phyloP scores from a whole-genome alignment of 2,888 invertebrate genomes.

The Pachydiplax longipennis region DNA sequence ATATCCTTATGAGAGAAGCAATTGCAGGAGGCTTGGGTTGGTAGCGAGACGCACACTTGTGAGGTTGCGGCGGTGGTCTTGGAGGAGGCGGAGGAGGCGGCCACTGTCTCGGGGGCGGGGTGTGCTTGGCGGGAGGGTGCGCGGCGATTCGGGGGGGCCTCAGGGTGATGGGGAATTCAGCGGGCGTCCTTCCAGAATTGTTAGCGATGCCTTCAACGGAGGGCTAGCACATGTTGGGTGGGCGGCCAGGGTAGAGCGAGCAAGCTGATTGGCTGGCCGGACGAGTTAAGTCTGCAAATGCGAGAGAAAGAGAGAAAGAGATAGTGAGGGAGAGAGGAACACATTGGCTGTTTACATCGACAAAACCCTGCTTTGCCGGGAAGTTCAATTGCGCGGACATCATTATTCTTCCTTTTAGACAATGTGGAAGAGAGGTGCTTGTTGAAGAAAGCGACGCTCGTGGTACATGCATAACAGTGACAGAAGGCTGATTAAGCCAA shows the following conservation, averaged over 20 bases:
- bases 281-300: conserved; percentile 56
- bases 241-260: conserved; percentile 58
- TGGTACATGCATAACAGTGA: background rate
- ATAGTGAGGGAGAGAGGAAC: conserved; percentile 47
- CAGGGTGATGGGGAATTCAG: conserved; percentile 53
- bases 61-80: conserved; percentile 40
- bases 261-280: conserved; percentile 58
- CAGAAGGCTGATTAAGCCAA: background rate
- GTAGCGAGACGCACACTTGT: conserved; percentile 17
- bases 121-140: conserved; percentile 49
- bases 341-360: conserved; percentile 45
- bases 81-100: conserved; percentile 35
- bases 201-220: conserved; percentile 46
- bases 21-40: background rate
- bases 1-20: background rate
- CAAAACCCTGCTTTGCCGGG: background rate
- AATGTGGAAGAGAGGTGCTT: background rate
- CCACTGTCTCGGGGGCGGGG: conserved; percentile 24
- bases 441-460: background rate
- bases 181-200: conserved; percentile 49
- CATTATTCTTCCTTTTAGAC: background rate
- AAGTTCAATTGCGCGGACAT: background rate
- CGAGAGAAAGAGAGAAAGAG: conserved; percentile 55
- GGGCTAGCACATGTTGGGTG: conserved; percentile 51
- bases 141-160: conserved; percentile 62